Evolutionary conservation across 2,888 invertebrate genomes (phyloP).

Genomic region (Ornithoptera priamus): DNA sequence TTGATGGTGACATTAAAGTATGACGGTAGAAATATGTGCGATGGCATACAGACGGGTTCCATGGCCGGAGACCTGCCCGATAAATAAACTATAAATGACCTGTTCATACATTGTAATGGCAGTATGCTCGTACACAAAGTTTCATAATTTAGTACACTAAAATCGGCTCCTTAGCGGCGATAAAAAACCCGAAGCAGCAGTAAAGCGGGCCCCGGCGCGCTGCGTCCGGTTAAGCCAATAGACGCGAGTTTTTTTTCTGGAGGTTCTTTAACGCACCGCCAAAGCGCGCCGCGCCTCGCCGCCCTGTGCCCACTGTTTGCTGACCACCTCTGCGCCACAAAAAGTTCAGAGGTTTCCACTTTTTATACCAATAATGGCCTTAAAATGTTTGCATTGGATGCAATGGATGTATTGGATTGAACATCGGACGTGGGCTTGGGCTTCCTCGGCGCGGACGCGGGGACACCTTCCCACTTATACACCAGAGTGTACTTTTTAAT

Average conservation of each 20-base stretch:
- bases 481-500: neutral
- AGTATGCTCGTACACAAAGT: too few relatives aligned
- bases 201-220: constrained; percentile 14
- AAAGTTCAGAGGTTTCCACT: constrained; percentile 20
- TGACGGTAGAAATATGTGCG: too few relatives aligned
- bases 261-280: constrained; percentile 25
- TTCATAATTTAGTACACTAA: neutral
- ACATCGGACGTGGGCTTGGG: neutral
- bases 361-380: constrained; percentile 26
- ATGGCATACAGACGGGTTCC: too few relatives aligned
- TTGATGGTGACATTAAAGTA: too few relatives aligned
- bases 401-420: constrained; percentile 13
- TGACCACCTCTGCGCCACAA: constrained; percentile 27
- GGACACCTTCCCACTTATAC: neutral
- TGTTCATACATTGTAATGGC: too few relatives aligned
- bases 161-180: constrained; percentile 17
- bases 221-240: constrained; percentile 24
- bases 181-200: constrained; percentile 20
- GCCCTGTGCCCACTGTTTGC: constrained; percentile 22
- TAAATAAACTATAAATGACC: too few relatives aligned
- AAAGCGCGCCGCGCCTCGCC: constrained; percentile 26
- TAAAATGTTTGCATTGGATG: constrained; percentile 28
- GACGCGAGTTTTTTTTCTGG: constrained; percentile 12
- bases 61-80: too few relatives aligned
- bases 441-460: neutral